Evolutionary conservation across 2,797 vertebrate species (phyloP).

Genomic region (Tenualosa thibaudeaui): DNA sequence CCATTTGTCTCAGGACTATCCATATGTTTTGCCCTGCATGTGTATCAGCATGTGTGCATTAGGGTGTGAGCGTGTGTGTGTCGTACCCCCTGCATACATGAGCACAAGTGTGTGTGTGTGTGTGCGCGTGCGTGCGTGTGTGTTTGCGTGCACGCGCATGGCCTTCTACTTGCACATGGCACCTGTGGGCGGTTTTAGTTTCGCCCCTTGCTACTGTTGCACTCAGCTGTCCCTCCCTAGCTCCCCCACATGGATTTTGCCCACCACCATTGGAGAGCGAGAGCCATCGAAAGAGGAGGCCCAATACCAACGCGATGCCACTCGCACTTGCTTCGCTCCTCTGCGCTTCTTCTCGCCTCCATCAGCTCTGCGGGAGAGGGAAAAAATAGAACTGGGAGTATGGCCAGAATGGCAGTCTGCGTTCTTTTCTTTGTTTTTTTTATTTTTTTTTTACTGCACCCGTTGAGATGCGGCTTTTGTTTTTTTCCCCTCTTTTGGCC

Average conservation of each 20-base stretch:
- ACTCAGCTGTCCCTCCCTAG: constrained; percentile 19
- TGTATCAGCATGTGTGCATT: neutral
- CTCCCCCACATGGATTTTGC: neutral
- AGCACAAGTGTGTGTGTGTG: neutral
- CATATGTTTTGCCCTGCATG: constrained; percentile 14
- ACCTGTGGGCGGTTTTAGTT: constrained; percentile 36
- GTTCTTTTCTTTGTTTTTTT: neutral
- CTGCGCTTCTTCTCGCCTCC: constrained; percentile 21
- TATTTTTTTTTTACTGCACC: neutral
- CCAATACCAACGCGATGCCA: neutral
- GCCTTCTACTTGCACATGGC: constrained; percentile 25
- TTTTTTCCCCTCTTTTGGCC: neutral
- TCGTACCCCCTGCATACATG: neutral
- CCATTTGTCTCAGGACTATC: neutral
- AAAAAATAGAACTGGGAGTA: constrained; percentile 34
- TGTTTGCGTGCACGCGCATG: neutral
- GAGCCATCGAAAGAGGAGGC: neutral
- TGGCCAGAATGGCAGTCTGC: constrained; percentile 29
- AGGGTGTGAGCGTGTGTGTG: neutral
- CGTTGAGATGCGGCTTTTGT: neutral
- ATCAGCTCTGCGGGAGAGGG: constrained; percentile 34
- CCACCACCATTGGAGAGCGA: neutral
- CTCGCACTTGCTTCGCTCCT: neutral
- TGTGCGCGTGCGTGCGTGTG: neutral
- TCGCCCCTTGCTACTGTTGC: constrained; percentile 19